Evolutionary conservation across 2,888 invertebrate species (phyloP), one percentile per base, ranked within the genome.

Genomic region (Erebia ligea): DNA sequence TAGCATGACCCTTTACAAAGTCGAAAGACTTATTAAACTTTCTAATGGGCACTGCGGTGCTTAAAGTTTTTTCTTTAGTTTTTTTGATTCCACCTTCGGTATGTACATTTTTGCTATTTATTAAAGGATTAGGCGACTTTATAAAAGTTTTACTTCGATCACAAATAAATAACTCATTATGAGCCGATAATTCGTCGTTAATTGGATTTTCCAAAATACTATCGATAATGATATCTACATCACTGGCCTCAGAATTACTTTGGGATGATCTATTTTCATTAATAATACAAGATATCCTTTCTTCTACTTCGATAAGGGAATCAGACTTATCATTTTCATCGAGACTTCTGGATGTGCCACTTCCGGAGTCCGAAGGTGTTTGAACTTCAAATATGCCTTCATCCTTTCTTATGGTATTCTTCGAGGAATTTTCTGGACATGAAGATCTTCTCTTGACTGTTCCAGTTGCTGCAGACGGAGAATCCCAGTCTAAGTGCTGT

Each of bases 371-470:
- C 1, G 92, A 91, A 2, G 92, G 90, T 1, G 91, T 90, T 79
- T 87, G 84, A 15, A 83, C 85, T 84, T 92, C 92, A 66, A 86
- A 86, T 75, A 91, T 88, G 1, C 86, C 83, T 48, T 89, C 88
- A 25, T 88, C 86, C 11, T 78, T 79, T 54, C 78, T 77, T 63
- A 78, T 64, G n/a, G 76, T 72, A 69, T 79, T 79, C 69, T 86
- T 87, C 0, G 86, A 80, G 71, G 86, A 80, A 74, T 85, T 86
- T 77, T 92, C 92, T 15, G 93, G 92, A 70, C 94, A 91, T 0
- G 95, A 95, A 45, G 94, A 91, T 68, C 96, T 92, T 76, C 96
- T 90, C 82, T 96, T 96, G 4, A 96, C 96, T 1, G 96, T 96
- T 15, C 96, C 96, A 1, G 96, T 96, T 82, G 94, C 94, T 45